These are phyloP conservation scores for Plectropomus leopardus DNA, from an alignment of 2,113 vertebrate genomes.

Conservation along the genomic window DNA sequence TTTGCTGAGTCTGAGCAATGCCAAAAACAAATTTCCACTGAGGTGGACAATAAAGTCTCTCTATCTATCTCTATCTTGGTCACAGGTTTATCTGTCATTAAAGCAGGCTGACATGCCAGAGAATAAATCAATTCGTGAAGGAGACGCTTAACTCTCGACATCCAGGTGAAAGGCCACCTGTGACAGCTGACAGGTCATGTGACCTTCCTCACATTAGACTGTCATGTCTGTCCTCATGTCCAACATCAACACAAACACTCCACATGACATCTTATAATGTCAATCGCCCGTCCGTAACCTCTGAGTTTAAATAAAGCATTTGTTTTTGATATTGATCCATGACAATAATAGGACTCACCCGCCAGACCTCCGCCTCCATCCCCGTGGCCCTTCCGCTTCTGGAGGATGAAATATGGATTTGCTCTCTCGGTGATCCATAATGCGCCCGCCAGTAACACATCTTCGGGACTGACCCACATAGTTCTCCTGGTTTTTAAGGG, in stretches of 20 bases:
- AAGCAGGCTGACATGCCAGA: neutral
- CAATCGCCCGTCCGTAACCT: neutral
- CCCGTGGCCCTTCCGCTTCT: conserved; percentile 95
- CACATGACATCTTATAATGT: neutral
- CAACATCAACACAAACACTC: neutral
- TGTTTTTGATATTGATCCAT: neutral
- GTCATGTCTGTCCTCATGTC: conserved; percentile 3
- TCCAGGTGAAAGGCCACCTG: conserved; percentile 49
- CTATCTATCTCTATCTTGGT: too few relatives aligned
- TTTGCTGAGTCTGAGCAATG: too few relatives aligned
- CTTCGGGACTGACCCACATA: conserved; percentile 98
- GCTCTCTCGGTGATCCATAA: conserved; percentile 97
- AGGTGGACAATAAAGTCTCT: too few relatives aligned
- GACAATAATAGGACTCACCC: conserved; percentile 75
- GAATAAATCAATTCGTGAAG: neutral
- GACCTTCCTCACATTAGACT: neutral
- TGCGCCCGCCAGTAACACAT: conserved; percentile 96
- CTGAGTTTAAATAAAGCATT: neutral
- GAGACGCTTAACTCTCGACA: neutral
- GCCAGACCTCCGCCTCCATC: conserved; percentile 91
- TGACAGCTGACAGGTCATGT: conserved; percentile 49
- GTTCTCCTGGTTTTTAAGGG: conserved; percentile 47
- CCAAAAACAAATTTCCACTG: too few relatives aligned
- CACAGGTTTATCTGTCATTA: neutral
- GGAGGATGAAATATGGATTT: conserved; percentile 97